These are phyloP conservation scores for Ectemnius cavifrons DNA, from an alignment of 2,888 invertebrate genomes.

Conservation along the genomic window DNA sequence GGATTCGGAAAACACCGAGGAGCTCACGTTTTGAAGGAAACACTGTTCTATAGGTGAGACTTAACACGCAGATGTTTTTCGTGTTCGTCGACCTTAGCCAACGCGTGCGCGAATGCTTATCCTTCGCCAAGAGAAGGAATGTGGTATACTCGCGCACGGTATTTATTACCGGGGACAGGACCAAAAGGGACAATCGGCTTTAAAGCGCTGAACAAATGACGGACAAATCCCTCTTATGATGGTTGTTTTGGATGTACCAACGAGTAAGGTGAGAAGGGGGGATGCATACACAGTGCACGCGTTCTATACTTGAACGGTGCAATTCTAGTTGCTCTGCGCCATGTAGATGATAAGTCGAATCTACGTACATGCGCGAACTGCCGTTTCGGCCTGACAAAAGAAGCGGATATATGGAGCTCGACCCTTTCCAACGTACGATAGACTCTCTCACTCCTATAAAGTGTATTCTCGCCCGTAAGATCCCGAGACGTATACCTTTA, in stretches of 20 bases:
- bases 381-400: constrained; percentile 28
- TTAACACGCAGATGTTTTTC: background rate
- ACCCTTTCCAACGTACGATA: background rate
- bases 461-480: background rate
- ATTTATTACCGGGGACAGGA: constrained; percentile 44
- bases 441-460: no score
- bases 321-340: constrained; percentile 23
- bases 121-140: background rate
- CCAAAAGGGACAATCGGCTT: constrained; percentile 47
- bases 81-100: background rate
- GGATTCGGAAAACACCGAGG: constrained; percentile 90
- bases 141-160: background rate
- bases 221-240: constrained; percentile 40
- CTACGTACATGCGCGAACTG: constrained; percentile 20
- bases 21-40: constrained; percentile 80
- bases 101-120: background rate
- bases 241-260: background rate
- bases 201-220: constrained; percentile 25
- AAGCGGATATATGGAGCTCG: constrained; percentile 25
- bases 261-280: background rate
- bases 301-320: background rate
- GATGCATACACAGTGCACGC: background rate
- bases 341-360: constrained; percentile 41
- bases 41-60: constrained; percentile 44
- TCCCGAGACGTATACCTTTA: constrained; percentile 30